Base-by-base conservation (phyloP, 2,113 vertebrate genomes). In the Chloebia gouldiae region DNA sequence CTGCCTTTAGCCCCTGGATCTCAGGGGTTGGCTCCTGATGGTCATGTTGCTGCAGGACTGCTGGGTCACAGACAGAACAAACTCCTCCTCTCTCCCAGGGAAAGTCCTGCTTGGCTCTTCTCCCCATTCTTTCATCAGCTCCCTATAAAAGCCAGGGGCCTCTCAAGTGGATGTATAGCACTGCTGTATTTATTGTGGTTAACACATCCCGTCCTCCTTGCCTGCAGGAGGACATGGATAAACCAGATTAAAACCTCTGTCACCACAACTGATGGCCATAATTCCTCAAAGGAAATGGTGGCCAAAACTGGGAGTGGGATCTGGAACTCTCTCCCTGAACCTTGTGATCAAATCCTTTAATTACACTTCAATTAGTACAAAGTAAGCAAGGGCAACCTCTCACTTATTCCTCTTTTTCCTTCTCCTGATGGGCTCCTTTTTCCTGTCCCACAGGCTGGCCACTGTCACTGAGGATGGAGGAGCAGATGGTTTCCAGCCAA, bases 31-130 rank as follows among this genome's bases (percentile, higher is more conserved):
- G 96, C 96, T 37, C 95, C 97, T 96, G 96, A 97, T 97, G 91
- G 63, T 87, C 56, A 45, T 5, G 98, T 97, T 98, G 98, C 98
- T 97, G 97, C 76, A 96, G 96, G 97, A 98, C 98, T 82, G 13
- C 92, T 45, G 82, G 95, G 94, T 97, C 98, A 97, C 80, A 91
- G 97, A 95, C 88, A 91, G 97, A 97, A 92, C 88, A 51, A 95
- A 97, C 95, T 97, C 96, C 96, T 97, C 97, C 96, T 95, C 72
- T 89, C 92, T 92, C 95, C 93, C 72, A 54, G 92, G 78, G 92
- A 95, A 92, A 93, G 22, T 51, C 56, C 81, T 45, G 79, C 70
- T 31, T 40, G 76, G 56, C 37, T 70, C 81, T 54, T 56, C 91
- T 49, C 78, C 54, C 42, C 2, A 31, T 28, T 47, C 91, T 91